Evolutionary conservation across 2,113 vertebrate species (phyloP).

Genomic region (Amphiprion ocellaris): DNA sequence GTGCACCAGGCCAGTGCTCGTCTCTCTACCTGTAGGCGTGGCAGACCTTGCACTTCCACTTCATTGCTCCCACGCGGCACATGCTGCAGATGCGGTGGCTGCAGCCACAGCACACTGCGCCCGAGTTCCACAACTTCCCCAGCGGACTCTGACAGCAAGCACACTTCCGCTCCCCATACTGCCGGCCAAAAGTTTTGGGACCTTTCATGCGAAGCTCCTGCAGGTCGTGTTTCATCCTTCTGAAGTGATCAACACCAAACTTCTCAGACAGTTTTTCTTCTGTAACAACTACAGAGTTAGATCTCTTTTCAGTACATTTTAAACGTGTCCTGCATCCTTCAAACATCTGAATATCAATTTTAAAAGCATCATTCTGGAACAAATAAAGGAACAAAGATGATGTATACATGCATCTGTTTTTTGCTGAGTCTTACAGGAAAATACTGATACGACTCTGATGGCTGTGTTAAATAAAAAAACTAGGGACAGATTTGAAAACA

Average conservation of each 20-base stretch:
- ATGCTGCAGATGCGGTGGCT: constrained; percentile 90
- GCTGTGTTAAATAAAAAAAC: too few species aligned
- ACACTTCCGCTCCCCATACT: constrained; percentile 84
- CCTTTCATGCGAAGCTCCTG: constrained; percentile 88
- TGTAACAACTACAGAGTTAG: background rate
- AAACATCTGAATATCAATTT: background rate
- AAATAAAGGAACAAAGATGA: too few species aligned
- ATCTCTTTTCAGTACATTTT: background rate
- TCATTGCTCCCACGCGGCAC: constrained; percentile 80
- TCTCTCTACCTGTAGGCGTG: constrained; percentile 85
- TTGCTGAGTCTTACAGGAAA: too few species aligned
- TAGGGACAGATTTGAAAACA: too few species aligned
- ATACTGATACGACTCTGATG: too few species aligned
- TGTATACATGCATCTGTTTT: too few species aligned
- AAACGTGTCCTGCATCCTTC: background rate
- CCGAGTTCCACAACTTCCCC: constrained; percentile 88
- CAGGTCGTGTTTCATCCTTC: constrained; percentile 89
- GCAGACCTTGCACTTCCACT: constrained; percentile 93
- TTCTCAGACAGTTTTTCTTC: background rate
- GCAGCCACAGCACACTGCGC: constrained; percentile 90
- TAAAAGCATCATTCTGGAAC: background rate
- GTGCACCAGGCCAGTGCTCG: background rate
- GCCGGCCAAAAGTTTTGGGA: constrained; percentile 67
- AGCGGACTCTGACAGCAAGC: constrained; percentile 89
- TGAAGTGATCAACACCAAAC: constrained; percentile 53